Conservation (phyloP, 2,888 invertebrate genomes). For the Ectropis crepuscularia region DNA sequence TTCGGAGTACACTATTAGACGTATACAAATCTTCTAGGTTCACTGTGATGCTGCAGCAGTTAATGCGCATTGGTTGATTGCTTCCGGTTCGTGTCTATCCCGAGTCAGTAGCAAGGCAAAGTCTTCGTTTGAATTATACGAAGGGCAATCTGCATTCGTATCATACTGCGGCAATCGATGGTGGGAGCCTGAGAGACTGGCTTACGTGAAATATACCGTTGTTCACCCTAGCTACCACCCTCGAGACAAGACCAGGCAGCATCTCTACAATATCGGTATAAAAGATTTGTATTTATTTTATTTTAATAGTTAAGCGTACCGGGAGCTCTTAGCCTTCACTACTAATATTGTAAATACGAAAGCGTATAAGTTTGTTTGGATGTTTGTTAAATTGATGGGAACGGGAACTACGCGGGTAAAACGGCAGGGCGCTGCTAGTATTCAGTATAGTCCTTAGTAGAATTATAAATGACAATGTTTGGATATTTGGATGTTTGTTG, state of each 20-base stretch:
- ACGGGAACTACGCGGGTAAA: no score
- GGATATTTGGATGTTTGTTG: no score
- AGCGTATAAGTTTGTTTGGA: no score
- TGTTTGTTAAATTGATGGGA: no score
- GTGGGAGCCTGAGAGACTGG: slow-evolving; percentile 64
- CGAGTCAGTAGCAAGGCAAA: slow-evolving; percentile 56
- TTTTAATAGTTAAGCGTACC: no score
- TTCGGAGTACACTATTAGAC: not conserved
- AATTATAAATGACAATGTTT: no score
- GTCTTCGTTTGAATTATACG: slow-evolving; percentile 38
- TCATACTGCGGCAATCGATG: slow-evolving; percentile 67
- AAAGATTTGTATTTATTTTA: no score
- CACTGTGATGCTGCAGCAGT: slow-evolving; percentile 73
- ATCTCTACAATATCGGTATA: slow-evolving; percentile 70
- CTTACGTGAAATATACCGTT: slow-evolving; percentile 68
- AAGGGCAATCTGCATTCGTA: slow-evolving; percentile 66
- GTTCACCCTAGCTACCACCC: slow-evolving; percentile 67
- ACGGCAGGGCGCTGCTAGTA: no score
- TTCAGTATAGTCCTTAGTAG: no score
- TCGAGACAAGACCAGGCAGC: slow-evolving; percentile 52
- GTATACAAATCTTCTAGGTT: slow-evolving; percentile 52
- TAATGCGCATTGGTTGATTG: slow-evolving; percentile 71
- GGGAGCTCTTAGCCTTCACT: no score
- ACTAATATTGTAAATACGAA: no score
- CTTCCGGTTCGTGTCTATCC: slow-evolving; percentile 68